These are phyloP conservation scores for Coturnix japonica DNA, from an alignment of 2,113 vertebrate species.

Conservation along the genomic window DNA sequence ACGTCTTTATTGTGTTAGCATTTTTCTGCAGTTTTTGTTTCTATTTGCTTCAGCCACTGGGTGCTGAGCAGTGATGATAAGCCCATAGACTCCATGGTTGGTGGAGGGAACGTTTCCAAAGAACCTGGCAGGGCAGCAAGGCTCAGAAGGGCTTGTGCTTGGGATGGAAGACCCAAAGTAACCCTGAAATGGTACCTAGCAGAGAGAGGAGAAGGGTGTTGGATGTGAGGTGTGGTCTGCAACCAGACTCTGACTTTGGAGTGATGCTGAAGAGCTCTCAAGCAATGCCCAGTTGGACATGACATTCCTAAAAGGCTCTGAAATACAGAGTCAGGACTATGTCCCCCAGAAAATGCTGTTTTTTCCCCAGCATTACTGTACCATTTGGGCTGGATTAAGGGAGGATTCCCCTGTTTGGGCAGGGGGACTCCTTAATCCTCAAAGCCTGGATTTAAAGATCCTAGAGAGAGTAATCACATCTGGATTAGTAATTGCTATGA, in stretches of 20 bases:
- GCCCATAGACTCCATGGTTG: neutral
- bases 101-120: neutral
- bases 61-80: neutral
- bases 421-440: slow-evolving; percentile 21
- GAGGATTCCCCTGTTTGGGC: slow-evolving; percentile 37
- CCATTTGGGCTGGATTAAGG: slow-evolving; percentile 20
- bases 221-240: neutral
- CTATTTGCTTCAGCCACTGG: neutral
- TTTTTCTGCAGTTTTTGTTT: neutral
- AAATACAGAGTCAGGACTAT: neutral
- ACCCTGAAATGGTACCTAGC: accelerated
- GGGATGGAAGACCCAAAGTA: neutral
- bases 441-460: slow-evolving; percentile 48
- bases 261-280: neutral
- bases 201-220: accelerated
- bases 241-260: neutral
- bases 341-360: neutral
- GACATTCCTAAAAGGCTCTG: neutral
- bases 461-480: slow-evolving; percentile 46
- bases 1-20: neutral
- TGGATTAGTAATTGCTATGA: slow-evolving; percentile 4
- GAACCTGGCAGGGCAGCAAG: accelerated
- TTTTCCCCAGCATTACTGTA: neutral
- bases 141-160: neutral
- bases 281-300: accelerated